A percentile compares a stretch with the other conserved stretches of the same genome.
Conservation (phyloP, 2,797 vertebrate species). For the Poeciliopsis paucimaculata region DNA sequence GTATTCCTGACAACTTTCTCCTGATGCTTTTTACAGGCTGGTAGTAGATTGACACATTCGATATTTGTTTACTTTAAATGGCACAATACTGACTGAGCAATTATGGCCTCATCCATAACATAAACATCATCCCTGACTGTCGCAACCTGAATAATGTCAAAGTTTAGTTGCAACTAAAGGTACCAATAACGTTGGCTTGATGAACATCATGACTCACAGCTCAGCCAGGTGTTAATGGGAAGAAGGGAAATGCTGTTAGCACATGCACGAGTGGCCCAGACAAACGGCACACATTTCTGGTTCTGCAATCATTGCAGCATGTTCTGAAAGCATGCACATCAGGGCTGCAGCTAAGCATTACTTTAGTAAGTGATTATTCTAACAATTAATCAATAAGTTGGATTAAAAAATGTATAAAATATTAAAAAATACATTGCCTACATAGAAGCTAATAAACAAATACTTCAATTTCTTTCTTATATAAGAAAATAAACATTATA, state of each 20-base stretch:
- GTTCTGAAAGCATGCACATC: not conserved
- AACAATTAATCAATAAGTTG: too few relatives aligned
- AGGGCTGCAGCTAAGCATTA: too few relatives aligned
- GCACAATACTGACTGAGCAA: not conserved
- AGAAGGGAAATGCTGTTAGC: not conserved
- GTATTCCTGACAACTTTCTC: not conserved
- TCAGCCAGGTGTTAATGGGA: not conserved
- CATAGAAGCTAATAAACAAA: too few relatives aligned
- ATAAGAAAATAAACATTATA: too few relatives aligned
- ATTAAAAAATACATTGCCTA: too few relatives aligned
- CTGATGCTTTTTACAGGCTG: not conserved
- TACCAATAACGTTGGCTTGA: not conserved
- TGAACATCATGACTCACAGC: not conserved
- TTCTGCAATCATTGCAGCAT: not conserved
- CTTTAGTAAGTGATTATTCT: too few relatives aligned
- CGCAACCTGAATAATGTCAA: not conserved
- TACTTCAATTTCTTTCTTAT: too few relatives aligned
- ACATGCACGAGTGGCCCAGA: not conserved
- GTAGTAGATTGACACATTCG: not conserved
- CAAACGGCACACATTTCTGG: not conserved
- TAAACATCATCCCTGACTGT: not conserved
- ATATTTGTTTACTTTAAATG: not conserved
- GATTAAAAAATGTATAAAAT: too few relatives aligned
- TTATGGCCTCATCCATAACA: not conserved
- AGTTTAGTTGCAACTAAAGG: not conserved